phyloP scores from a whole-genome alignment of 1,140 invertebrate species.

The Battus philenor region DNA sequence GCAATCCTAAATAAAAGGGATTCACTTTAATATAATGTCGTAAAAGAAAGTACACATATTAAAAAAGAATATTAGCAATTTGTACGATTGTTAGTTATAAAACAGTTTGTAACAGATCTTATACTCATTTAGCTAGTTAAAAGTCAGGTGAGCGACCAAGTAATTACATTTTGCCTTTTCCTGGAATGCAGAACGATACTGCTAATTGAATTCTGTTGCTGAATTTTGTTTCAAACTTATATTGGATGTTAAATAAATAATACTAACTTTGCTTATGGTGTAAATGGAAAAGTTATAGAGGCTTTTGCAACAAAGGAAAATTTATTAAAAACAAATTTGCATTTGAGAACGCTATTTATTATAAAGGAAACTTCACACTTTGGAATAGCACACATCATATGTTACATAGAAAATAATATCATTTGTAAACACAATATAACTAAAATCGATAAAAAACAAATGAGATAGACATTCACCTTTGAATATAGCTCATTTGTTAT shows the following conservation, averaged over 20 bases:
- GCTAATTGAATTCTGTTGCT: constrained; percentile 31
- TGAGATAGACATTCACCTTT: no score
- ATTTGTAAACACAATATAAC: background rate
- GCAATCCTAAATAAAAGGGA: no score
- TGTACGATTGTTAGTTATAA: no score
- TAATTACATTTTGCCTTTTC: constrained; percentile 9
- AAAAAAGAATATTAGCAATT: no score
- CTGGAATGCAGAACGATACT: constrained; percentile 23
- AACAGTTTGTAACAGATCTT: no score
- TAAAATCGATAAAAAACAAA: no score
- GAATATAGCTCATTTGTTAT: background rate
- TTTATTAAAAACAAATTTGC: constrained; percentile 1
- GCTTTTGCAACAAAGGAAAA: constrained; percentile 7
- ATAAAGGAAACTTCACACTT: no score
- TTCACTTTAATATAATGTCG: no score
- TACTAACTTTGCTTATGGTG: constrained; percentile 12
- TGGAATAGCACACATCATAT: background rate
- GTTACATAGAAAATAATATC: background rate
- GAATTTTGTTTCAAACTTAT: constrained; percentile 17
- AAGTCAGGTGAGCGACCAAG: constrained; percentile 13
- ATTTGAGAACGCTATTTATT: no score
- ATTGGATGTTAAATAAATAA: constrained; percentile 15
- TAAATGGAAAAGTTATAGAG: constrained; percentile 14
- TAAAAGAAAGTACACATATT: no score
- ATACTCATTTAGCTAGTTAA: no score